Evolutionary conservation across 2,888 invertebrate species (phyloP).

Genomic region (Saturnia japonica): DNA sequence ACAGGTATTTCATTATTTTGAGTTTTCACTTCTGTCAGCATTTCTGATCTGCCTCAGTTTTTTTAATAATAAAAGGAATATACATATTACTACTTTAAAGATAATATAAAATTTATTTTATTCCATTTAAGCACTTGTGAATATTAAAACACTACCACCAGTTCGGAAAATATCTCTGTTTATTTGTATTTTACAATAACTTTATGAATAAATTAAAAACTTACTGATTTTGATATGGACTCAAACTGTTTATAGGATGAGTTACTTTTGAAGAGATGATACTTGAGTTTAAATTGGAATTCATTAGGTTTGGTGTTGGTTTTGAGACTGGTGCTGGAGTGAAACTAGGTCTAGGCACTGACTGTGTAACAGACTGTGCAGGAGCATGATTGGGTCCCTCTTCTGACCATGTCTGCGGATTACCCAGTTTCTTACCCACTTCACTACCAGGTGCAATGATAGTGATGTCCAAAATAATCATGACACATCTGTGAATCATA

Average conservation of each 20-base stretch:
- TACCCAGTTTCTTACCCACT: conserved; percentile 89
- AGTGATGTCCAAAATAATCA: conserved; percentile 91
- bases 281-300: conserved; percentile 62
- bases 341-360: conserved; percentile 37
- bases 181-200: background rate
- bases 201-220: conserved; percentile 30
- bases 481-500: conserved; percentile 84
- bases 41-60: too few relatives aligned
- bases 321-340: conserved; percentile 42
- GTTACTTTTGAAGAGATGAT: conserved; percentile 78
- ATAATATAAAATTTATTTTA: too few relatives aligned
- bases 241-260: conserved; percentile 91
- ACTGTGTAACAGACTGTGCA: conserved; percentile 46
- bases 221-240: conserved; percentile 96
- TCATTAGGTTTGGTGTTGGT: conserved; percentile 40
- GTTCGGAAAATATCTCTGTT: too few relatives aligned
- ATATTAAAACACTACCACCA: too few relatives aligned
- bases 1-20: too few relatives aligned
- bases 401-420: conserved; percentile 87
- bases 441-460: conserved; percentile 87
- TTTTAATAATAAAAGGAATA: too few relatives aligned
- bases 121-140: too few relatives aligned
- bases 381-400: conserved; percentile 49
- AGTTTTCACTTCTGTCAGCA: too few relatives aligned
- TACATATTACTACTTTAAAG: too few relatives aligned